Percentiles rank a stretch among this genome's conserved stretches.
Conservation (phyloP, 2,888 invertebrate species). For the Thelaira solivaga region DNA sequence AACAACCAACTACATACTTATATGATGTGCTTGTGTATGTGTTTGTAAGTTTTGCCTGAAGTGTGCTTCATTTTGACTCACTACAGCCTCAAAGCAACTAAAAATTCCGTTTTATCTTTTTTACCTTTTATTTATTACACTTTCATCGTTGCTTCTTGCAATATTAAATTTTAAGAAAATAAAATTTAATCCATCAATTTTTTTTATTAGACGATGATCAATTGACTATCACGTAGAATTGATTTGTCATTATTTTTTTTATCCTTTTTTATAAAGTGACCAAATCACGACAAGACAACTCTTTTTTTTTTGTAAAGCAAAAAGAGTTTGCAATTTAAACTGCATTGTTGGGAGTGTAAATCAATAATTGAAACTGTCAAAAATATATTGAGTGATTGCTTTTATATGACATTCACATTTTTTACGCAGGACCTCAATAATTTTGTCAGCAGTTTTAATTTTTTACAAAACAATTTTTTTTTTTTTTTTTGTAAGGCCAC, state of each 20-base stretch:
- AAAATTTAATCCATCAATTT: slow-evolving; percentile 48
- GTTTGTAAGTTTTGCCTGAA: background rate
- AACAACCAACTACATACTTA: slow-evolving; percentile 36
- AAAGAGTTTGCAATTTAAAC: background rate
- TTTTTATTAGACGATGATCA: slow-evolving; percentile 56
- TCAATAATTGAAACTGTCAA: slow-evolving; percentile 47
- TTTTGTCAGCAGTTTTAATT: background rate
- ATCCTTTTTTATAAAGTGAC: no score
- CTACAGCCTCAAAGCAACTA: slow-evolving; percentile 43
- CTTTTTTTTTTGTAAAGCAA: slow-evolving; percentile 26
- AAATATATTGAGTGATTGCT: slow-evolving; percentile 58
- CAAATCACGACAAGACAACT: slow-evolving; percentile 57
- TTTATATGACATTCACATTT: slow-evolving; percentile 36
- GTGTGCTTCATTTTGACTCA: slow-evolving; percentile 2
- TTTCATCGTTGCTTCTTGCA: background rate
- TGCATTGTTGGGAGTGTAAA: background rate
- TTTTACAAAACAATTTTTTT: background rate
- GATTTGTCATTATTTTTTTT: slow-evolving; percentile 55
- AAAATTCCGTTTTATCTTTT: slow-evolving; percentile 43
- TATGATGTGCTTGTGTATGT: background rate
- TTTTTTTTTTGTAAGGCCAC: background rate
- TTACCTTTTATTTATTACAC: slow-evolving; percentile 9
- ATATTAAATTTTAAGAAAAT: background rate
- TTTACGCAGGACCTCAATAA: slow-evolving; percentile 60
- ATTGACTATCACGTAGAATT: slow-evolving; percentile 40